Evolutionary conservation across 2,113 vertebrate species (phyloP), one percentile per base, ranked within the genome.

Genomic region (Bubo blakistoni): DNA sequence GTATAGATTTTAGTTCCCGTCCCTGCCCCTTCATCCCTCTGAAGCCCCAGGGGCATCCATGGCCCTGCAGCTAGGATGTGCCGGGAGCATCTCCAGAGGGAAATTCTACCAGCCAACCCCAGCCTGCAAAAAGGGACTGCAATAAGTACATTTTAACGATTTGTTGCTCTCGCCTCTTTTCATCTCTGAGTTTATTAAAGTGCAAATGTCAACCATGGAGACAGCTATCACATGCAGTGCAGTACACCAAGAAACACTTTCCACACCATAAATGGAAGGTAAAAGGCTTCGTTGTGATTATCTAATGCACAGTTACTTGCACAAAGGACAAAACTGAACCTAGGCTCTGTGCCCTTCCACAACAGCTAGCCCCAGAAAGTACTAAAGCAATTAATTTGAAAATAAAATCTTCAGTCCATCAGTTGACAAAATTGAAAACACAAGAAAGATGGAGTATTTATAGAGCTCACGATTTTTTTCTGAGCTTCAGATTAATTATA

Each of bases 321-420:
- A 58, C 73, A 96, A 96, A 95, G 96, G 94, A 96, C 92, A 97
- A 98, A 98, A 97, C 94, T 97, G 96, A 98, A 97, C 92, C 84
- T 52, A 57, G 86, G 84, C 92, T 78, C 71, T n/a, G 36, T 78
- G 83, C 49, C 70, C 72, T 88, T 73, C 90, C 81, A 14, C 16
- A 51, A 63, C n/a, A 79, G 44, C 57, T 72, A 49, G 32, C 38
- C 40, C 25, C 72, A 49, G 25, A 69, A 85, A 86, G 24, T 38
- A 44, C 24, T 47, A 32, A 26, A 71, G 26, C 36, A 51, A 69
- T 17, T 36, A 55, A 66, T 3, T 67, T 36, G 59, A 21, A 40
- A 80, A n/a, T 2, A 66, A 86, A 88, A 47, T 54, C 62, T 73
- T 49, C 65, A 52, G 59, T 38, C 72, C 62, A n/a, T 89, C 77